Conservation (phyloP, 2,113 vertebrate genomes). For the Axis porcinus region DNA sequence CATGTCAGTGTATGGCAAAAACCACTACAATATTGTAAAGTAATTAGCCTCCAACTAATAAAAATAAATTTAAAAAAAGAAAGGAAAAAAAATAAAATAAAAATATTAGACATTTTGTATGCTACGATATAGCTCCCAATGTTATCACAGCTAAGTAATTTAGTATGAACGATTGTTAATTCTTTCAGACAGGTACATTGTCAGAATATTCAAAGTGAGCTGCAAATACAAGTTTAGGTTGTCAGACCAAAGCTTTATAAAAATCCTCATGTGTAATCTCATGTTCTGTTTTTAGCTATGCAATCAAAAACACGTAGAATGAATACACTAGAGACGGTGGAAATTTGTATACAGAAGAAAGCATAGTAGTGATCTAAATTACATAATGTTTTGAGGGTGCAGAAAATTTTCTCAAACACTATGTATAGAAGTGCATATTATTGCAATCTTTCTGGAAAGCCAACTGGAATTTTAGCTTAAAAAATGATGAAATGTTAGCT, state of each 20-base stretch:
- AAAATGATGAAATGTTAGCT: not conserved
- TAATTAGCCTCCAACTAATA: too few species aligned
- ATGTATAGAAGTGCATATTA: not conserved
- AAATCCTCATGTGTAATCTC: not conserved
- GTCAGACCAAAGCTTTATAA: not conserved
- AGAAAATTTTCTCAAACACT: not conserved
- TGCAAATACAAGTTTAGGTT: not conserved
- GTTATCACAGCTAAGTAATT: not conserved
- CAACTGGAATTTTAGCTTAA: not conserved
- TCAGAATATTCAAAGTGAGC: not conserved
- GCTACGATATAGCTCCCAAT: accelerated
- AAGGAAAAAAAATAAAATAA: not conserved
- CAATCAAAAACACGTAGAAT: not conserved
- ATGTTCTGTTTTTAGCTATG: not conserved
- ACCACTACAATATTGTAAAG: too few species aligned
- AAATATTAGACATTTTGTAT: not conserved
- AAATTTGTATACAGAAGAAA: not conserved
- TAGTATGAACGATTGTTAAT: not conserved
- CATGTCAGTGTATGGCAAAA: too few species aligned
- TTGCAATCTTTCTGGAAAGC: not conserved
- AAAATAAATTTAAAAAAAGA: too few species aligned
- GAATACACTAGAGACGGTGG: not conserved
- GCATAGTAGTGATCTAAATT: not conserved
- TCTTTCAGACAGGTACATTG: not conserved
- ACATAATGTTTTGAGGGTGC: not conserved